phyloP scores from a whole-genome alignment of 2,113 vertebrate genomes.

The Perca fluviatilis region DNA sequence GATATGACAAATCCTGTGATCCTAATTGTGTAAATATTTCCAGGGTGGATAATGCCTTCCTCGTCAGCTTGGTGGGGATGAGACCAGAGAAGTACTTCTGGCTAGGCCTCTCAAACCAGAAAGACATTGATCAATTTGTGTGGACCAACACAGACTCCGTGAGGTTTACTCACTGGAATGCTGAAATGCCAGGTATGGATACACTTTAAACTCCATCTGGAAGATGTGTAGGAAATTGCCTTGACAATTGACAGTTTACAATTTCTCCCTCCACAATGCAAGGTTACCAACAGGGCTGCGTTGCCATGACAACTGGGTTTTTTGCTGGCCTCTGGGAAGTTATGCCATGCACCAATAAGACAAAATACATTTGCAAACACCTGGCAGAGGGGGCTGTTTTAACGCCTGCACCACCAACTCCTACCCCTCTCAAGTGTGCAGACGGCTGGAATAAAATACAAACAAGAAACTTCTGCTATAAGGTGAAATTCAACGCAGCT shows the following conservation, averaged over 20 bases:
- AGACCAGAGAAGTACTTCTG: constrained; percentile 90
- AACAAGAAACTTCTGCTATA: constrained; percentile 81
- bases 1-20: not conserved
- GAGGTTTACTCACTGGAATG: constrained; percentile 90
- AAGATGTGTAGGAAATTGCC: not conserved
- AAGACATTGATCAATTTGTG: constrained; percentile 82
- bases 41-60: constrained; percentile 92
- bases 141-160: constrained; percentile 85
- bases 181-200: constrained; percentile 58
- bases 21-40: not conserved
- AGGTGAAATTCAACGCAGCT: constrained; percentile 73
- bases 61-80: constrained; percentile 90
- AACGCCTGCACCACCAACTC: constrained; percentile 67
- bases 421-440: constrained; percentile 23
- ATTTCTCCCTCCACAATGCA: constrained; percentile 13
- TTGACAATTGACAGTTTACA: not conserved
- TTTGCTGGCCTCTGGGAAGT: constrained; percentile 92
- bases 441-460: constrained; percentile 77
- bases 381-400: constrained; percentile 86
- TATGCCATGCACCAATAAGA: constrained; percentile 87
- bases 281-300: constrained; percentile 85
- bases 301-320: constrained; percentile 89
- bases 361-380: constrained; percentile 91
- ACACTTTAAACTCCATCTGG: not conserved
- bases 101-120: constrained; percentile 89